phyloP scores from a whole-genome alignment of 2,888 invertebrate species.

The Caenorhabditis japonica region DNA sequence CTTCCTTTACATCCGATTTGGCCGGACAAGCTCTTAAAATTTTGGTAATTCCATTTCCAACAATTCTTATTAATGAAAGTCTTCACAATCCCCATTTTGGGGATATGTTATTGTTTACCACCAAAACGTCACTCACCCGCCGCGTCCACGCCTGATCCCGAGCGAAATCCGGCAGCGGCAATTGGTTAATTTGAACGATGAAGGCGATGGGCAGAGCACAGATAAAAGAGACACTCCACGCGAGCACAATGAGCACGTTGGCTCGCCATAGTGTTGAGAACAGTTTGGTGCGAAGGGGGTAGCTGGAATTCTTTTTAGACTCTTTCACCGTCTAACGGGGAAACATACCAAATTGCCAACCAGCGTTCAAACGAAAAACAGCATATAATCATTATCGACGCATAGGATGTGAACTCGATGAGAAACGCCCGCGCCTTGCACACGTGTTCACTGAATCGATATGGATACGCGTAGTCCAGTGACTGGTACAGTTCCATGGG shows the following conservation, averaged over 20 bases:
- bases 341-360: slow-evolving; percentile 73
- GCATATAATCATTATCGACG: slow-evolving; percentile 75
- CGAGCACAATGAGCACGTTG: slow-evolving; percentile 68
- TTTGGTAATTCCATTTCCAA: slow-evolving; percentile 6
- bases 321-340: background rate
- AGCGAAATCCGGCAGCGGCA: slow-evolving; percentile 65
- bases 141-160: slow-evolving; percentile 48
- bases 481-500: slow-evolving; percentile 75
- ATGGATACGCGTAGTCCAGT: slow-evolving; percentile 72
- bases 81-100: too few species aligned
- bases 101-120: too few species aligned
- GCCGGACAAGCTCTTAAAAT: too few species aligned
- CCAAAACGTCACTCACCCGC: slow-evolving; percentile 46
- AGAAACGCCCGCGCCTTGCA: slow-evolving; percentile 75
- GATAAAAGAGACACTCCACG: slow-evolving; percentile 73
- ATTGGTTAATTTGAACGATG: slow-evolving; percentile 61
- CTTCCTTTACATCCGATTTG: too few species aligned
- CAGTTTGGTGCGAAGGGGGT: slow-evolving; percentile 70
- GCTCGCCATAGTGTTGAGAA: slow-evolving; percentile 74
- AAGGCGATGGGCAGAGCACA: slow-evolving; percentile 73
- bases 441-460: slow-evolving; percentile 68
- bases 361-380: slow-evolving; percentile 76
- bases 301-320: slow-evolving; percentile 56
- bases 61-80: too few species aligned
- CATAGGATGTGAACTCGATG: slow-evolving; percentile 74